Conservation (phyloP, 2,888 invertebrate genomes). For the Tanytarsus gracilentus region DNA sequence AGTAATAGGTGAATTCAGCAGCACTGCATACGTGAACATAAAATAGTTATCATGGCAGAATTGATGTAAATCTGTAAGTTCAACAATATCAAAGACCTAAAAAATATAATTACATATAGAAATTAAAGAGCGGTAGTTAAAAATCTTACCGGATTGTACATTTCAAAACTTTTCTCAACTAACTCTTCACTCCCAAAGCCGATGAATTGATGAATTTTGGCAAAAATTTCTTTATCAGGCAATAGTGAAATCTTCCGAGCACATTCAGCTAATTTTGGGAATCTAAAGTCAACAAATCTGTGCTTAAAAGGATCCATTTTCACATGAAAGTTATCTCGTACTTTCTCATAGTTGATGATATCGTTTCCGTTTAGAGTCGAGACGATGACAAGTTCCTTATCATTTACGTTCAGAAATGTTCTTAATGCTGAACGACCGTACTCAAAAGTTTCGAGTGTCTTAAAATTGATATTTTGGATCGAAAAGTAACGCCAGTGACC, state of each 20-base stretch:
- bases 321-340: too few species aligned
- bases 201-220: too few species aligned
- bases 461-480: conserved; percentile 9
- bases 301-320: too few species aligned
- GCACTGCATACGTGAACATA: not conserved
- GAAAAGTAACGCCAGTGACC: conserved; percentile 31
- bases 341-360: not conserved
- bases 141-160: not conserved
- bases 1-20: not conserved
- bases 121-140: not conserved
- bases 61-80: not conserved
- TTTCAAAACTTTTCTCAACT: not conserved
- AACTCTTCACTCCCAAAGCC: too few species aligned
- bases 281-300: too few species aligned
- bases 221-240: too few species aligned
- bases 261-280: too few species aligned
- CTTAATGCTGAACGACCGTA: conserved; percentile 28
- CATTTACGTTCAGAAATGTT: conserved; percentile 4
- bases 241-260: too few species aligned
- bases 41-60: not conserved
- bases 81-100: not conserved
- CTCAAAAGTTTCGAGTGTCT: conserved; percentile 25
- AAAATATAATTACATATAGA: not conserved
- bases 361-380: conserved; percentile 30
- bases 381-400: conserved; percentile 28